These are phyloP conservation scores for Nothoprocta pentlandii DNA, from an alignment of 2,113 vertebrate species.

Conservation along the genomic window DNA sequence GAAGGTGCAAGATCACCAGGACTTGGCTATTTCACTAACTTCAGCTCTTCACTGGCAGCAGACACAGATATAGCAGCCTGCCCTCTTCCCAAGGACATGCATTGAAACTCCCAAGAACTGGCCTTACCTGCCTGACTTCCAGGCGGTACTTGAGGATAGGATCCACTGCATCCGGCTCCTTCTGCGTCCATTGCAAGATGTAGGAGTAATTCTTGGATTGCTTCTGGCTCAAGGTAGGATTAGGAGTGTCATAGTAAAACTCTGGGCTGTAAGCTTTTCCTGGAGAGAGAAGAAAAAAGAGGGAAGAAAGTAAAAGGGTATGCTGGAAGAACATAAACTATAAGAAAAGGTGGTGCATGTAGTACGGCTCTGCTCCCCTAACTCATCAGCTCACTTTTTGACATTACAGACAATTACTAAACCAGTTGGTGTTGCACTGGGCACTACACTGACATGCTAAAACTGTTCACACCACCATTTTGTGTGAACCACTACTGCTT, in stretches of 20 bases:
- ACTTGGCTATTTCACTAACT: neutral
- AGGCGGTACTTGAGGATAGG: conserved; percentile 91
- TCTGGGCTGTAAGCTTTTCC: conserved; percentile 94
- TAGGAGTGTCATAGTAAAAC: conserved; percentile 98
- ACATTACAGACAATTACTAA: neutral
- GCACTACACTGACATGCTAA: neutral
- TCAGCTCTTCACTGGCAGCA: neutral
- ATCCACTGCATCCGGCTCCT: conserved; percentile 91
- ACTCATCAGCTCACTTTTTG: neutral
- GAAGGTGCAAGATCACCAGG: neutral
- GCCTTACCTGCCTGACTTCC: conserved; percentile 88
- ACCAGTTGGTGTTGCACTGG: neutral
- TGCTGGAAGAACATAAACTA: neutral
- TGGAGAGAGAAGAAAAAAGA: conserved; percentile 66
- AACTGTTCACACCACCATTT: neutral
- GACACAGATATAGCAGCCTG: neutral
- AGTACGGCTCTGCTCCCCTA: neutral
- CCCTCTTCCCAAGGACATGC: neutral
- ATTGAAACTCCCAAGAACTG: neutral
- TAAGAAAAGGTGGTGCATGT: neutral
- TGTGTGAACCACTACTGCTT: neutral
- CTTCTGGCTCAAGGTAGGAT: conserved; percentile 91
- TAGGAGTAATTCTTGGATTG: conserved; percentile 95
- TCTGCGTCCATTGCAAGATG: conserved; percentile 97
- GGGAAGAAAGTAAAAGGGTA: conserved; percentile 6